Base-by-base conservation (phyloP, 2,797 vertebrate species). In the Oryzias sinensis region DNA sequence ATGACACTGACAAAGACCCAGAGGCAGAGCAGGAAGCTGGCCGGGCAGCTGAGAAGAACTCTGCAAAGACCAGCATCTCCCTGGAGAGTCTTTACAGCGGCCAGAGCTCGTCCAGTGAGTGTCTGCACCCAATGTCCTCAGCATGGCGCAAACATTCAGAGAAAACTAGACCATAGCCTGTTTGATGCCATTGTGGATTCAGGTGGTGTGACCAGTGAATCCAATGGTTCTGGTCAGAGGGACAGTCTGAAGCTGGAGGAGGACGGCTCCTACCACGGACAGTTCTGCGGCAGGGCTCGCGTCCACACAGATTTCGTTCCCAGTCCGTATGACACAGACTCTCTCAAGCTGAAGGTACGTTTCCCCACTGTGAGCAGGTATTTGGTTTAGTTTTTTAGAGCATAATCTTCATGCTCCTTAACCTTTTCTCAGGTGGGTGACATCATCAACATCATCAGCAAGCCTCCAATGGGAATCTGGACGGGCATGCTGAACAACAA, bases 391-490 rank as follows among this genome's bases (percentile, higher is more conserved):
- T 2, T 18, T 22, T 18, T 20, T 17, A 9, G 43, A 18, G 17
- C 29, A 41, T 53, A 54, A 6, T 27, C 33, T 49, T n/a, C 24
- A 9, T 14, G 6, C 1, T 7, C 6, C 42, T 37, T 17, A 29
- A 6, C 13, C n/a, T 40, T 22, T 17, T 9, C 22, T 5, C 14
- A 99, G 97, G 95, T 91, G 61, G 96, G 97, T 43, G 96, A 99
- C 65, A 91, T 98, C 41, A 99, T 99, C 84, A 91, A 90, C 61
- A 94, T 99, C 68, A 98, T 98, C 87, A 95, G 93, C 63, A 99
- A 99, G 89, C 94, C 95, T 5, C 96, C 95, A 0, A 97, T 99
- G 97, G 97, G 97, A 17, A 98, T 96, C 88, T 99, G 97, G 97
- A 98, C 94, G 0, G 97, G 97, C 56, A 91, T 96, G 92, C 79